phyloP scores from a whole-genome alignment of 2,113 vertebrate species.

The Empidonax alnorum region DNA sequence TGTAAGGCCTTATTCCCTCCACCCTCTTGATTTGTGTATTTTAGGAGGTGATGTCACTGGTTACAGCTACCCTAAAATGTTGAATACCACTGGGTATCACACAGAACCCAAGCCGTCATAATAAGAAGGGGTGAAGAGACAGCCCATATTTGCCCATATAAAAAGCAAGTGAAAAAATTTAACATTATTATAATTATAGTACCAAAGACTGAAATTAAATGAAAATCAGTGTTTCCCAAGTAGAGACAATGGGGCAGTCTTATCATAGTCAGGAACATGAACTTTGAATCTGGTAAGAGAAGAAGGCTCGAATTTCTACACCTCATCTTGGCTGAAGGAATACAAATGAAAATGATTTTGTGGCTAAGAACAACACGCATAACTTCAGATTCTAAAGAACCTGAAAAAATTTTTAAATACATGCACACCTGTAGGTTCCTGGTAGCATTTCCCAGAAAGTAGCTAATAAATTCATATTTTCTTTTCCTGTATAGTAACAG shows the following conservation, averaged over 20 bases:
- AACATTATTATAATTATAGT: background rate
- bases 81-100: background rate
- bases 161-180: background rate
- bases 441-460: background rate
- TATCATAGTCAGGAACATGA: background rate
- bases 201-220: background rate
- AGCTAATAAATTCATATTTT: background rate
- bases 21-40: background rate
- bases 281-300: background rate
- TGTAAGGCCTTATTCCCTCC: background rate
- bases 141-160: rapidly evolving
- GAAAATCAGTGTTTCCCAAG: background rate
- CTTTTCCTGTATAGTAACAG: background rate
- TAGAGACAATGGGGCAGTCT: background rate
- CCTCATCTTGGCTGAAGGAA: background rate
- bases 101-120: background rate
- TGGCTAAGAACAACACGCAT: background rate
- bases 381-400: background rate
- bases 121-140: background rate
- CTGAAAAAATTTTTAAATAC: background rate
- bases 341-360: background rate
- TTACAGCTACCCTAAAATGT: background rate
- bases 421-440: background rate
- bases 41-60: background rate
- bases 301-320: background rate